phyloP scores from a whole-genome alignment of 2,888 invertebrate genomes.

The Reticulitermes lucifugus region DNA sequence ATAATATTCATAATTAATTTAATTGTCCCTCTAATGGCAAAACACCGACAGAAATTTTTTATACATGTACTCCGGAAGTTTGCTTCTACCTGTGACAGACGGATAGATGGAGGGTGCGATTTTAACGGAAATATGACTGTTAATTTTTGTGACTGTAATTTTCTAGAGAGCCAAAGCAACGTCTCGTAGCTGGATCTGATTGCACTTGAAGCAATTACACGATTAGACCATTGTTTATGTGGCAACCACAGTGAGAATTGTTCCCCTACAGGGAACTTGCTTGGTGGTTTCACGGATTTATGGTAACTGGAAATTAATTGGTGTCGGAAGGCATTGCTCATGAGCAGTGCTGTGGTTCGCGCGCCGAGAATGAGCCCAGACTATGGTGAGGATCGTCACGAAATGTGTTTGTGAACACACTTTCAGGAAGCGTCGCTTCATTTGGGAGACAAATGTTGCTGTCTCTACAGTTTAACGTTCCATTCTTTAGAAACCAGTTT shows the following conservation, averaged over 20 bases:
- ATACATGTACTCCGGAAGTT: neutral
- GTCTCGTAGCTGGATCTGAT: neutral
- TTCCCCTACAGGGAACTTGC: conserved; percentile 30
- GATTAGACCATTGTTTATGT: conserved; percentile 33
- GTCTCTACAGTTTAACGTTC: neutral
- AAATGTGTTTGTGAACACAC: neutral
- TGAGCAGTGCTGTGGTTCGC: neutral
- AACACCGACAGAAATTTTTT: neutral
- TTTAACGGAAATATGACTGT: neutral
- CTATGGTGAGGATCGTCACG: neutral
- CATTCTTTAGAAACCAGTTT: neutral
- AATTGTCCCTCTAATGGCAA: neutral
- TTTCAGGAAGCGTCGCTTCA: neutral
- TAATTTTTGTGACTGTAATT: conserved; percentile 25
- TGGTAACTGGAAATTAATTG: conserved; percentile 47
- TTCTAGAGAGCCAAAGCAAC: conserved; percentile 11
- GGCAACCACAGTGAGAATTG: neutral
- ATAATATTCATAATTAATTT: neutral
- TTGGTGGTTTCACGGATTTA: conserved; percentile 44
- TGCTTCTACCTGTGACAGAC: neutral
- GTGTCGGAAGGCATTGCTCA: conserved; percentile 45
- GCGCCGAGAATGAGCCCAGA: neutral
- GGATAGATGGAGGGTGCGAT: neutral
- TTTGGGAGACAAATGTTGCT: neutral
- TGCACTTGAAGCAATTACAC: conserved; percentile 31